Evolutionary conservation across 2,113 vertebrate genomes (phyloP), one percentile per base, ranked within the genome.

Genomic region (Podarcis cretensis): DNA sequence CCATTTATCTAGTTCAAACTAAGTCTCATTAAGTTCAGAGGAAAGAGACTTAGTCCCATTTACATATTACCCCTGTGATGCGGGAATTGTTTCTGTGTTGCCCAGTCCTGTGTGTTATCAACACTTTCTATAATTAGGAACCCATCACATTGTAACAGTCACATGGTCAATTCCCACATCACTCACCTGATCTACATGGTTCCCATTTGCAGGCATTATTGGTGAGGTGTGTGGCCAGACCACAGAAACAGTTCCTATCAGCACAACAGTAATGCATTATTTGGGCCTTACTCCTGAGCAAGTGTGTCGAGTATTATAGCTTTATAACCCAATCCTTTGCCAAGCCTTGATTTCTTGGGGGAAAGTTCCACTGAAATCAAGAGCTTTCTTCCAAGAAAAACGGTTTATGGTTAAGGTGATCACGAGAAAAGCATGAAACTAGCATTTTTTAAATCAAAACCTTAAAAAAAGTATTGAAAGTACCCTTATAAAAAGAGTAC

Each of bases 401-500:
- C 37, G 81, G 16, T 78, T 57, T 68, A 68, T 27, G 32, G 69
- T 27, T 21, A 83, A 77, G 74, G 87, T 69, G 91, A 94, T 95
- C 94, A 88, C 94, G 90, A 90, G 90, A 81, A 92, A 96, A 97
- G 97, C 96, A 98, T 95, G 94, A 95, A 97, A 96, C 95, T 97
- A 98, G 96, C 96, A 94, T 90, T 94, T 96, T 97, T 96, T 94
- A 97, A 97, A 96, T 97, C 97, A 98, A 98, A 96, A 97, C 97
- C 97, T 98, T 75, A 3, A 98, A 98, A 97, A 89, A 96, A 94
- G 94, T 98, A 97, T 98, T 98, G 96, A 97, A 96, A 97, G 94
- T 97, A 97, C 95, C 94, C 95, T 97, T 96, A 97, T 98, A 98
- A 98, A 99, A 59, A 30, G n/a, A 98, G 98, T 98, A 99, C 97